Conservation (phyloP, 2,797 vertebrate genomes). For the Ceyx erithaca region DNA sequence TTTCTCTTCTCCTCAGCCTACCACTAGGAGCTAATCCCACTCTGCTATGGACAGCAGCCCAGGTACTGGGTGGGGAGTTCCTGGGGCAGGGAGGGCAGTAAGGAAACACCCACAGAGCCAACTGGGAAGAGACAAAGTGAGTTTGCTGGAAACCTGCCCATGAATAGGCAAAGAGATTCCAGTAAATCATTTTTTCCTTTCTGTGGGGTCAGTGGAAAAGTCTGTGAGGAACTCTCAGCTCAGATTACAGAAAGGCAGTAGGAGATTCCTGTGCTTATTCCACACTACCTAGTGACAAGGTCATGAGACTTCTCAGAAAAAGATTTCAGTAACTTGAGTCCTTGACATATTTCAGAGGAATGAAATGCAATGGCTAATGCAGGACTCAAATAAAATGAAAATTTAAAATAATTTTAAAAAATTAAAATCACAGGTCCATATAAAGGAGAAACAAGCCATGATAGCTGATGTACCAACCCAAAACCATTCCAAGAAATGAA, state of each 20-base stretch:
- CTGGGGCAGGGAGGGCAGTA: background rate
- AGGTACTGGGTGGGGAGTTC: background rate
- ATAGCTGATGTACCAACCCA: background rate
- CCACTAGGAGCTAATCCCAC: background rate
- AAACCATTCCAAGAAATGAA: background rate
- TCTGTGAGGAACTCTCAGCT: background rate
- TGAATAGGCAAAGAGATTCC: background rate
- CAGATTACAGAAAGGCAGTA: background rate
- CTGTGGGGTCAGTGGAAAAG: background rate
- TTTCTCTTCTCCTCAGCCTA: background rate
- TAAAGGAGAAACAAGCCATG: background rate
- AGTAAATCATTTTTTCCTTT: background rate
- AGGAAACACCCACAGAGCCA: background rate
- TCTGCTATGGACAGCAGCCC: background rate
- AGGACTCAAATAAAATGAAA: background rate
- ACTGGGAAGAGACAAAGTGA: background rate
- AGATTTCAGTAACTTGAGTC: background rate
- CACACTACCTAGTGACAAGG: background rate
- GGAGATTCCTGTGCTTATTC: background rate
- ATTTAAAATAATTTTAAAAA: background rate
- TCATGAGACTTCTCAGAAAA: background rate
- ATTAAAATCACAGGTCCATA: background rate
- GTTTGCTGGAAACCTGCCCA: background rate
- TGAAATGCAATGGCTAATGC: background rate
- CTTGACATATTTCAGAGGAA: background rate